Evolutionary conservation across 2,888 invertebrate species (phyloP), one percentile per base, ranked within the genome.

Genomic region (Drosophila prostipennis): DNA sequence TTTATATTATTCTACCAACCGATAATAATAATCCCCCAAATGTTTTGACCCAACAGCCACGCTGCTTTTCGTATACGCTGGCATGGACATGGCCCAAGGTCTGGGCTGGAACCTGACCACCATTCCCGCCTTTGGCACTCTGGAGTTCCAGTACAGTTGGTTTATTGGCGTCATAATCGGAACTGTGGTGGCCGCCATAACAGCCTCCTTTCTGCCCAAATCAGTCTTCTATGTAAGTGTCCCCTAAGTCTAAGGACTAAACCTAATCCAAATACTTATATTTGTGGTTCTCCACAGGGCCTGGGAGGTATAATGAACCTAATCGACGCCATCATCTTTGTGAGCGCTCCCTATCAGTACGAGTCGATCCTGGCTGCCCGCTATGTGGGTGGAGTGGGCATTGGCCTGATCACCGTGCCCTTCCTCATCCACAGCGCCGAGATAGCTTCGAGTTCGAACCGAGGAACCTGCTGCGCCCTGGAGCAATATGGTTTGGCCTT

Each of bases 131-230:
- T 34, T 34, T 34, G 65, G 29, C 3, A 80, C 79, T 0, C 14
- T 48, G 13, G 80, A 89, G 51, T 79, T 87, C 32, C 65, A 74
- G 13, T 84, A 64, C 57, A 81, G 83, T 51, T 91, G 91, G 90
- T 90, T 90, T 34, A 74, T 91, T 42, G 90, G 89, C 1, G 78
- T 90, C 11, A 86, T 89, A 7, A 78, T 81, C 40, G 90, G 90
- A 26, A 76, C 81, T 4, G 61, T 89, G 11, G 39, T 89, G 0
- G 68, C 87, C 1, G 73, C 80, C 1, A 34, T 78, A 2, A 55
- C 82, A 0, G 73, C 79, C 2, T 63, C 76, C 19, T 63, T 71
- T 7, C 16, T 76, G 4, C 80, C 82, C n/a, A 90, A 80, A 57
- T 65, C 48, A 6, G 55, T 51, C 0, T 52, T 85, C 14, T 83